Evolutionary conservation across 2,113 vertebrate species (phyloP), one percentile per base, ranked within the genome.

Genomic region (Nipponia nippon): DNA sequence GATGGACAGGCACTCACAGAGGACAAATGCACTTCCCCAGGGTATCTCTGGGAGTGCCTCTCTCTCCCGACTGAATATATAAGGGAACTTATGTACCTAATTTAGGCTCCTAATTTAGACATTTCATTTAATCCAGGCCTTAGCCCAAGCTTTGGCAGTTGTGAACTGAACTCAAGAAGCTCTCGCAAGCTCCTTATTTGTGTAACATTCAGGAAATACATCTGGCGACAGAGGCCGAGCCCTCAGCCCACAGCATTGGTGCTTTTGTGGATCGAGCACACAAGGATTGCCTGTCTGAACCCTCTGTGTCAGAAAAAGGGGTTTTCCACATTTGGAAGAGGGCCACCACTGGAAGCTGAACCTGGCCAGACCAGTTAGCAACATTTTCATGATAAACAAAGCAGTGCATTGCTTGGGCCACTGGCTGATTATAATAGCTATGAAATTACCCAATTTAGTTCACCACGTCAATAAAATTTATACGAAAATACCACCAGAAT

Each of bases 391-490:
- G 93, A 95, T 86, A 93, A 94, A 96, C 72, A 87, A 72, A 87
- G 83, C 73, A n/a, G 49, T 49, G 58, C 78, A 77, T 83, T 95
- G 75, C 94, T 95, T 70, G 70, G 78, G 89, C 95, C 94, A 80
- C 61, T 96, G 58, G 87, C 81, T 97, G 94, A 95, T 95, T 93
- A 55, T 87, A 95, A 96, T 93, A 95, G 84, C 86, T 97, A 96
- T 93, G 83, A 97, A 94, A 97, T 95, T 92, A 90, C 90, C 82
- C 93, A 44, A 94, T 95, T 95, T 94, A 96, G 83, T 50, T 96
- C 92, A 95, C 82, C 91, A 92, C 14, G 70, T 97, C 95, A 91
- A 95, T 96, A 94, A 97, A 97, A 93, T 81, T 92, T 84, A 89
- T 96, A 88, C 2, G 0, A 96, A 97, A 97, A 94, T 70, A 90